Conservation (phyloP, 2,888 invertebrate species). For the Tetranychus truncatus region DNA sequence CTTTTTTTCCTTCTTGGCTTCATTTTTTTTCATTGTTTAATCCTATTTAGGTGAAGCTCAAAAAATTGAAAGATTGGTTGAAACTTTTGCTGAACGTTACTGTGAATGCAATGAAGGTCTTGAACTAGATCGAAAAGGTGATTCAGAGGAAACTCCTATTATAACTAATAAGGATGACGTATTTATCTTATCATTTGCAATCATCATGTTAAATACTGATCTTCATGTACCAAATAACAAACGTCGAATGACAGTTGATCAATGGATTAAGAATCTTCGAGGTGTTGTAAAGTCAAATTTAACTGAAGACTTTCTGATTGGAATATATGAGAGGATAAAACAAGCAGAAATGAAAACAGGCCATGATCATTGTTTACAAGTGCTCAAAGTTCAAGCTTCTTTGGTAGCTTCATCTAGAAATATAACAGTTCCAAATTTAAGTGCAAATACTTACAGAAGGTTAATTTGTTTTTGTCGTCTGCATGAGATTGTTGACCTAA, state of each 20-base stretch:
- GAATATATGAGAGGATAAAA: conserved; percentile 88
- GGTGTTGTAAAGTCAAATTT: conserved; percentile 34
- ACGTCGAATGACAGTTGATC: conserved; percentile 82
- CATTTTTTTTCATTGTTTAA: neutral
- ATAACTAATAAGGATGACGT: conserved; percentile 26
- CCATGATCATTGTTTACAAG: conserved; percentile 85
- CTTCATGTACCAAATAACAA: conserved; percentile 92
- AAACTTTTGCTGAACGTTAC: conserved; percentile 81
- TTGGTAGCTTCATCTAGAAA: conserved; percentile 8
- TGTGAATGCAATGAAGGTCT: conserved; percentile 58
- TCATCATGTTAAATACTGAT: conserved; percentile 98
- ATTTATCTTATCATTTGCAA: conserved; percentile 54
- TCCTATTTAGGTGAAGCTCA: conserved; percentile 63
- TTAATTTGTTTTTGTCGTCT: conserved; percentile 95
- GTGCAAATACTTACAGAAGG: conserved; percentile 68
- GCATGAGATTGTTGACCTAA: conserved; percentile 88
- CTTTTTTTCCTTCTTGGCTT: neutral
- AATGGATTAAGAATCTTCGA: conserved; percentile 80
- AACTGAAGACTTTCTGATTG: conserved; percentile 42
- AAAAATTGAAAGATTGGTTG: conserved; percentile 86
- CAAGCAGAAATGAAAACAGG: conserved; percentile 86
- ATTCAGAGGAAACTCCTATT: neutral
- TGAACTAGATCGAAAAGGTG: neutral
- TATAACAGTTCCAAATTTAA: conserved; percentile 39
- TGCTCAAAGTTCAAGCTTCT: conserved; percentile 12